These are phyloP conservation scores for Subacronicta megacephala DNA, from an alignment of 2,888 invertebrate genomes.

Conservation along the genomic window DNA sequence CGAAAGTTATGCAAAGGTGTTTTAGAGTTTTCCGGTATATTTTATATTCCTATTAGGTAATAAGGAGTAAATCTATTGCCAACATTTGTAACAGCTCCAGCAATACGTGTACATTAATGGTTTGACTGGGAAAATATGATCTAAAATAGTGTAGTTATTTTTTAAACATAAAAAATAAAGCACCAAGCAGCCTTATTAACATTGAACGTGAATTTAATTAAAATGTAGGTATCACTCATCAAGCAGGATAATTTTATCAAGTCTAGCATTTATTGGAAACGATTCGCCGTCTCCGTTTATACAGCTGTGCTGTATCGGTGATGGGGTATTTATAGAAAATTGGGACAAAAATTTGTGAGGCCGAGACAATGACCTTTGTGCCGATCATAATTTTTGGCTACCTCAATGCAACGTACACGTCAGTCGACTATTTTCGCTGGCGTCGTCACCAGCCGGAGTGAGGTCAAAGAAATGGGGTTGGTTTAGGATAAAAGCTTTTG, in stretches of 20 bases:
- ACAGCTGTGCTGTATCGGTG: slow-evolving; percentile 25
- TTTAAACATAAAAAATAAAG: no score
- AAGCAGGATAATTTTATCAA: slow-evolving; percentile 1
- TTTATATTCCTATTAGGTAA: no score
- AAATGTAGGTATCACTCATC: slow-evolving; percentile 7
- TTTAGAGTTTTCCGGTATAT: no score
- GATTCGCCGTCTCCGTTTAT: slow-evolving; percentile 7
- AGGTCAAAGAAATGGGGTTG: slow-evolving; percentile 76
- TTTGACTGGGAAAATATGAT: no score
- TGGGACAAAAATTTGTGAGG: slow-evolving; percentile 61
- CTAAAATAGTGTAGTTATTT: no score
- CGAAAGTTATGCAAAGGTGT: no score
- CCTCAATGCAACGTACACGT: slow-evolving; percentile 64
- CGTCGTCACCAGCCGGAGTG: slow-evolving; percentile 66
- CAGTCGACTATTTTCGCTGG: slow-evolving; percentile 70
- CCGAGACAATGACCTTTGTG: slow-evolving; percentile 76
- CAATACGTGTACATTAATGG: no score
- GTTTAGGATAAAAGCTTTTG: slow-evolving; percentile 76
- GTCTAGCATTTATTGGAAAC: slow-evolving; percentile 5
- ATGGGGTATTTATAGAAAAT: slow-evolving; percentile 39
- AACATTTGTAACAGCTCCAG: no score
- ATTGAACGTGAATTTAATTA: slow-evolving; percentile 12
- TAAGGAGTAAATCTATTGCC: no score
- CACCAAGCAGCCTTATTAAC: no score
- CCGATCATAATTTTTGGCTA: slow-evolving; percentile 71